Evolutionary conservation across 2,797 vertebrate genomes (phyloP), one percentile per base, ranked within the genome.

Genomic region (Sebastes baramenuke): DNA sequence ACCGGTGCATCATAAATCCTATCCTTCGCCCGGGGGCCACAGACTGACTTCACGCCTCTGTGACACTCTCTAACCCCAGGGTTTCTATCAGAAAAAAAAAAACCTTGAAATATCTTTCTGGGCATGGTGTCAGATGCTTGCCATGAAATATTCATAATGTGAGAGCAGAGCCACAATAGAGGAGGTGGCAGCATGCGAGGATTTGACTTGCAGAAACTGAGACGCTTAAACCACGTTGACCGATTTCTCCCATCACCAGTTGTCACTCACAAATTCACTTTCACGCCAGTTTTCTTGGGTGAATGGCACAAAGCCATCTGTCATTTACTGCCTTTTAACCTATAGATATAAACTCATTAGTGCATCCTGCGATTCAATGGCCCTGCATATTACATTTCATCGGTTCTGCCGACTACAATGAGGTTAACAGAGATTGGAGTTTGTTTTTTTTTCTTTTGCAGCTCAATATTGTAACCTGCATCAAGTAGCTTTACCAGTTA

Each of bases 131-230:
- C 93, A 93, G 93, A 95, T 93, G 92, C 91, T 91, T 9, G 86
- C 70, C 87, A 94, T 95, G 93, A 95, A 96, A 95, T 93, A 95
- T 95, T 93, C 90, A 95, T 93, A 83, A 93, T 89, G 56, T 89
- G 88, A 92, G 93, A 92, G 90, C 92, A 69, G 81, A 93, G 89
- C 88, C 89, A 94, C 92, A 93, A 95, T 91, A 83, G 91, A 92
- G 83, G 89, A 81, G 90, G 90, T 88, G 90, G 91, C 90, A 81
- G 86, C 90, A 73, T 83, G 90, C 52, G 55, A 80, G 91, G 87
- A 95, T 90, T 93, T 93, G 90, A 94, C 92, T 93, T 91, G 91
- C 90, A 93, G 92, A 94, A 92, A 90, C 81, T 77, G 87, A 93
- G 88, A 87, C 69, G 85, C 86, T 91, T 89, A 88, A 90, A 92